Conservation (phyloP, 2,113 vertebrate species). For the Nansenia antarctica region DNA sequence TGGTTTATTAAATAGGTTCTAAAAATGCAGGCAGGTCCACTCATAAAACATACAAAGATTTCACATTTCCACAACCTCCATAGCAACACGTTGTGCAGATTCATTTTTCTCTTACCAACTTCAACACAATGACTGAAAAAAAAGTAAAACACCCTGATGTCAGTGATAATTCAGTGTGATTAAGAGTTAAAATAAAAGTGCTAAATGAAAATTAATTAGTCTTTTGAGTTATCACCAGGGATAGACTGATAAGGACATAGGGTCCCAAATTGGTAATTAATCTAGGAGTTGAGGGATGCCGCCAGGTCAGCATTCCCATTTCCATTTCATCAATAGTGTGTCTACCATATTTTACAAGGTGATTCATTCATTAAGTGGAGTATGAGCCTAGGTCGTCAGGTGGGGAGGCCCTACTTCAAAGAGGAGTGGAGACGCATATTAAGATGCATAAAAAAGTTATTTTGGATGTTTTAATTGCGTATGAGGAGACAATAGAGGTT, state of each 20-base stretch:
- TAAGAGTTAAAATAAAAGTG: constrained; percentile 19
- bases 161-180: constrained; percentile 31
- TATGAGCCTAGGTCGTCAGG: no score
- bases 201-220: constrained; percentile 59
- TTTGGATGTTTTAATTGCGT: constrained; percentile 31
- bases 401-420: constrained; percentile 52
- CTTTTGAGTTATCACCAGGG: constrained; percentile 43
- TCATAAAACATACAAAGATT: no score
- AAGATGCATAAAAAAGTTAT: constrained; percentile 53
- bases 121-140: no score
- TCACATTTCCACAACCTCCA: no score
- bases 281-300: constrained; percentile 46
- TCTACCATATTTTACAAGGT: constrained; percentile 61
- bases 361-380: constrained; percentile 57
- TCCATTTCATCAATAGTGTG: constrained; percentile 65
- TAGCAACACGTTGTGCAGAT: no score
- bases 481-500: constrained; percentile 26
- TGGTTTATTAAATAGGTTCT: no score
- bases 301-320: constrained; percentile 68
- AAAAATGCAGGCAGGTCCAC: no score
- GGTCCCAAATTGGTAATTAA: constrained; percentile 53
- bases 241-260: constrained; percentile 50
- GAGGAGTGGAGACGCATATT: constrained; percentile 44
- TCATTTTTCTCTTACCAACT: no score
- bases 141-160: constrained; percentile 9